Percentiles rank a stretch among this genome's conserved stretches.
Evolutionary conservation across 2,797 vertebrate species (phyloP).

Genomic region (Pipistrellus kuhlii): DNA sequence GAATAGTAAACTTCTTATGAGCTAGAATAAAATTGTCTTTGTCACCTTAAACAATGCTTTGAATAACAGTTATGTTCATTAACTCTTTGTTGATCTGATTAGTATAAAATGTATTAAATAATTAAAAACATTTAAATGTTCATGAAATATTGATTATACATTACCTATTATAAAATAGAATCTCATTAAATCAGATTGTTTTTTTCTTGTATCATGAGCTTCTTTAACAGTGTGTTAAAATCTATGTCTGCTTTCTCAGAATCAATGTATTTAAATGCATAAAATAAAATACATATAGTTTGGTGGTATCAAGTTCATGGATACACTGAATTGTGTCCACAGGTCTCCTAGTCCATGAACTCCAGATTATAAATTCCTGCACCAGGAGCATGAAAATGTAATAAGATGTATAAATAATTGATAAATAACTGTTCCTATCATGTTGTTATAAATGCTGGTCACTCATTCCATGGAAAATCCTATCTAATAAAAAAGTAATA

Average conservation of each 20-base stretch:
- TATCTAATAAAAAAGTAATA: neutral
- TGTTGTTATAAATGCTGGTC: too few species aligned
- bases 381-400: neutral
- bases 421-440: conserved; percentile 17
- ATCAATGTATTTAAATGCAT: conserved; percentile 7
- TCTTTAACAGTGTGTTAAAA: conserved; percentile 27
- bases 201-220: neutral
- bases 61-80: conserved; percentile 38
- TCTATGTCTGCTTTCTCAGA: neutral
- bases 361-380: neutral
- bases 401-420: conserved; percentile 6
- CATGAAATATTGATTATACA: neutral
- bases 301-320: neutral
- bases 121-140: conserved; percentile 13
- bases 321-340: conserved; percentile 6
- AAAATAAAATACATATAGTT: conserved; percentile 45
- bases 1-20: neutral
- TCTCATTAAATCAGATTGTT: neutral
- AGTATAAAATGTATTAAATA: conserved; percentile 36
- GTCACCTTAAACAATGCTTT: neutral
- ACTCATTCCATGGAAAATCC: conserved; percentile 8
- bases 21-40: conserved; percentile 23
- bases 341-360: neutral
- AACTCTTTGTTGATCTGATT: conserved; percentile 15
- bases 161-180: neutral